Percentiles rank a stretch among this genome's conserved stretches.
phyloP scores from a whole-genome alignment of 2,113 vertebrate species.

The Dasyprocta punctata region DNA sequence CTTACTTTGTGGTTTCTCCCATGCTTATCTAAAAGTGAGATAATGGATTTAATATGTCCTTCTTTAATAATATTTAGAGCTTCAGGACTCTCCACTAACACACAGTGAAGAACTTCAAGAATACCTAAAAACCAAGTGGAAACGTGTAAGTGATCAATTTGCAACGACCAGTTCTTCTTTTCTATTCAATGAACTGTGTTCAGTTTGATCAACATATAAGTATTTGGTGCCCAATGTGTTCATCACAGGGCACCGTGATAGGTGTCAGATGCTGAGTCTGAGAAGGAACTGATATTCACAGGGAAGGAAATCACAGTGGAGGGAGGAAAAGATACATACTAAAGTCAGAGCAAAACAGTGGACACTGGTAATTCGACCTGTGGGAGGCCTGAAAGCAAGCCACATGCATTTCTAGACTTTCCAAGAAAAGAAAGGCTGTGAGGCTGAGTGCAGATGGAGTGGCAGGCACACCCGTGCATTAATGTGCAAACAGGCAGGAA shows the following conservation, averaged over 20 bases:
- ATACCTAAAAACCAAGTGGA: conserved; percentile 87
- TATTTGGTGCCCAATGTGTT: background rate
- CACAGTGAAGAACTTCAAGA: conserved; percentile 97
- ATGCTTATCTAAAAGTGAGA: conserved; percentile 96
- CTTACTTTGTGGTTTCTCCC: conserved; percentile 97
- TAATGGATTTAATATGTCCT: conserved; percentile 98
- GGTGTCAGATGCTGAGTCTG: background rate
- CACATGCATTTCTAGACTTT: background rate
- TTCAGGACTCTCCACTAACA: conserved; percentile 97
- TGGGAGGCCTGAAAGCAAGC: background rate
- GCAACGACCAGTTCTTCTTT: background rate
- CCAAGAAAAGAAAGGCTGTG: background rate
- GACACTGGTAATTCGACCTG: no score
- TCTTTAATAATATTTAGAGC: conserved; percentile 98
- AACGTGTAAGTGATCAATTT: background rate
- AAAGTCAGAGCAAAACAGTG: background rate
- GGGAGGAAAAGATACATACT: background rate
- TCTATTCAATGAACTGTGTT: background rate
- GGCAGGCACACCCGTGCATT: background rate
- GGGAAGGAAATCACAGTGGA: background rate
- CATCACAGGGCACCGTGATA: background rate
- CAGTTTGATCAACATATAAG: background rate
- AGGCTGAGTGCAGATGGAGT: background rate
- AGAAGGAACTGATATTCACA: background rate
- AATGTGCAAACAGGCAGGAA: no score